Evolutionary conservation across 2,888 invertebrate species (phyloP), one percentile per base, ranked within the genome.

Genomic region (Lepidochrysops patricia): DNA sequence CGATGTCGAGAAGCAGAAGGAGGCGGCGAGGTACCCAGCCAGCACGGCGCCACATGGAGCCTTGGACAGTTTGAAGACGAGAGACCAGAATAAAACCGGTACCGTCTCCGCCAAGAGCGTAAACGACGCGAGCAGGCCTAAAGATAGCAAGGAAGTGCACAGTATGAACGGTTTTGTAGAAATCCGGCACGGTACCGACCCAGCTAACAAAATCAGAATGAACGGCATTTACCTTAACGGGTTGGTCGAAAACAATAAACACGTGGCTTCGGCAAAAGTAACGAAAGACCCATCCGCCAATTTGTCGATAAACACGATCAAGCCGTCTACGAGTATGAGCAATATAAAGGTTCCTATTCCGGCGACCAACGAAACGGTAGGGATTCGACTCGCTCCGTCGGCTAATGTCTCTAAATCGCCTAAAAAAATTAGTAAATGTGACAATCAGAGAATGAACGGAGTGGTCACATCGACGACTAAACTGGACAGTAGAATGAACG

Each of bases 381-480:
- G 76, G 32, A 61, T 77, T 59, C 77, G 80, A 67, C 77, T 80
- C 62, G 76, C 80, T 56, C 75, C 84, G 13, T 73, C 80, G 13
- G 72, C 75, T 9, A 72, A 77, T 27, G 69, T 70, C 52, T 73
- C 64, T 64, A 75, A 76, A 60, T 73, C 77, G 15, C 73, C 76
- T 27, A 84, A 80, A 66, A 86, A 82, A 68, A 60, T 68, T 13
- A 61, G 71, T 12, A 86, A 82, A 72, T 65, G 72, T 1, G 84
- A 85, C 59, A 69, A 73, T 9, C 66, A 72, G 19, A 80, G 74
- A 74, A 69, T 77, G 54, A 84, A 84, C 52, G 83, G 82, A 58
- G 71, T 85, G 13, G 86, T 87, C 27, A 87, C 85, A 60, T 86
- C 88, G 32, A 87, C 87, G 23, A 88, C 88, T 13, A 88, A 84